Percentiles rank a stretch among this genome's conserved stretches.
These are phyloP conservation scores for Isotomurus palustris DNA, from an alignment of 2,888 invertebrate genomes.

Conservation along the genomic window DNA sequence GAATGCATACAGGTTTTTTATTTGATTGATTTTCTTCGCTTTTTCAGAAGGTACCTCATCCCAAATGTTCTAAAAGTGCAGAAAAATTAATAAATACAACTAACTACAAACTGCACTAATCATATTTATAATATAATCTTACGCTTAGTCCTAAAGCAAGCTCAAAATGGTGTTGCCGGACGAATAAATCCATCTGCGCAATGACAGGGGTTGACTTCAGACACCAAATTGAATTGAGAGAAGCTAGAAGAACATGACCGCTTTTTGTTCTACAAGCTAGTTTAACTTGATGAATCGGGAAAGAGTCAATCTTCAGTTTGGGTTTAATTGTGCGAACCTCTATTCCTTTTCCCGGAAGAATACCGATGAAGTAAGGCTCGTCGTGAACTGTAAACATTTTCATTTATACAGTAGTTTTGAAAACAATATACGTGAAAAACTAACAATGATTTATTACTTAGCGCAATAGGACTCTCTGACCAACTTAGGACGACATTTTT, in stretches of 20 bases:
- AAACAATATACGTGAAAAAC: not conserved
- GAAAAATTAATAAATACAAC: constrained; percentile 20
- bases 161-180: constrained; percentile 88
- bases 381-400: constrained; percentile 67
- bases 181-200: constrained; percentile 74
- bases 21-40: constrained; percentile 73
- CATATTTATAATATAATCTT: constrained; percentile 49
- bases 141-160: constrained; percentile 86
- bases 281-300: constrained; percentile 58
- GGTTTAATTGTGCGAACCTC: constrained; percentile 84
- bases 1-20: constrained; percentile 84
- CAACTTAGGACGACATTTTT: constrained; percentile 62
- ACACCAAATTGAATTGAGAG: constrained; percentile 83
- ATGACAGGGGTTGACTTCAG: constrained; percentile 74
- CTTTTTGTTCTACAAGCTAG: constrained; percentile 65
- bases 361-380: constrained; percentile 83
- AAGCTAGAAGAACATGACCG: constrained; percentile 80
- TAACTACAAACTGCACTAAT: too few relatives aligned
- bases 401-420: constrained; percentile 38
- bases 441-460: constrained; percentile 54
- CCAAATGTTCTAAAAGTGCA: constrained; percentile 65
- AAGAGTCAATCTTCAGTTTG: constrained; percentile 70
- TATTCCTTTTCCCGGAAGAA: constrained; percentile 68
- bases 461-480: constrained; percentile 68
- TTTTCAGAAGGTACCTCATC: constrained; percentile 77